Evolutionary conservation across 2,797 vertebrate species (phyloP), one percentile per base, ranked within the genome.

Genomic region (Nyctibius grandis): DNA sequence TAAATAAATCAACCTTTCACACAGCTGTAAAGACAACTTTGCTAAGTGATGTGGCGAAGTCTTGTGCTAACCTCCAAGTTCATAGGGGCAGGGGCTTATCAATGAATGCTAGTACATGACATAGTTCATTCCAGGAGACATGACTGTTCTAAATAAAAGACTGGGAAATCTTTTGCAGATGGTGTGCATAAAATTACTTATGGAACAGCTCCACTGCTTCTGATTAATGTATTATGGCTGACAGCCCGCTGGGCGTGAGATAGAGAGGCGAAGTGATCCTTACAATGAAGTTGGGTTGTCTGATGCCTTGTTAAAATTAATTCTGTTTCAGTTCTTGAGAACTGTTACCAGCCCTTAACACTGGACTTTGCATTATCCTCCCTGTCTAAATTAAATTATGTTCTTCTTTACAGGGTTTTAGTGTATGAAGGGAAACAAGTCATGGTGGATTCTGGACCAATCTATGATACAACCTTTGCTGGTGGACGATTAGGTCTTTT

Each of bases 341-440:
- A 44, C 29, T 73, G 9, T 69, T 90, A 59, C 26, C 47, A 83
- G 11, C 19, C 33, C 22, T 68, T 90, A 74, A 60, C 33, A 73
- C 48, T 89, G 47, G 38, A 56, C 29, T 11, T 14, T 67, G 11
- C 4, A 4, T 77, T 65, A 69, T 36, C 9, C 9, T 91, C 22
- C 23, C 76, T 51, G 7, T 42, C 13, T 75, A 53, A 70, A 31
- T 48, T 38, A 40, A 31, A 67, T 45, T 69, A 28, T 26, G 4
- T 73, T 94, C 17, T 85, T 81, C 51, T 76, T 92, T 76, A 34
- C 97, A 99, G 99, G 92, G 99, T 99, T 91, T 97, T 99, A 93
- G 99, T 99, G 51, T 99, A 99, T 65, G 99, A 99, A 97, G 99
- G 99, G 9, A 99, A 99, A 92, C 99, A 99, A 97, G 98, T 99